Conservation (phyloP, 2,113 vertebrate species). For the Corythornis vintsioides region DNA sequence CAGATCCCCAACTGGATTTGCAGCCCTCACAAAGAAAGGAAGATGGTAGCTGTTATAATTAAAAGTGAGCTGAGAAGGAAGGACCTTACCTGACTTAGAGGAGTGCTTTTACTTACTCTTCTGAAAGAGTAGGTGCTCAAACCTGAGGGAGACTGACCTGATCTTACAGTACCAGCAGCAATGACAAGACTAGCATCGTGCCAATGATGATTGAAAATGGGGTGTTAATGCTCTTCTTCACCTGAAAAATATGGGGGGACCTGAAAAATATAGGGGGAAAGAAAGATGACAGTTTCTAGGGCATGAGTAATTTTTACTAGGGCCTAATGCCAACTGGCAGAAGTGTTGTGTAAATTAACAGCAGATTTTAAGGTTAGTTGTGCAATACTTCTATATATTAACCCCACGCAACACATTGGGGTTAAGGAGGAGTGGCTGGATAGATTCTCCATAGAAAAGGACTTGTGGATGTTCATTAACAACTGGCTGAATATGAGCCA, state of each 20-base stretch:
- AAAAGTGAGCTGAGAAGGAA: conserved; percentile 43
- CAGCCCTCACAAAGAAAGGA: conserved; percentile 37
- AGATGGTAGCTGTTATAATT: conserved; percentile 59
- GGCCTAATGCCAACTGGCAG: neutral
- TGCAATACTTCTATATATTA: neutral
- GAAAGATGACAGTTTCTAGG: neutral
- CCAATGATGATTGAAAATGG: neutral
- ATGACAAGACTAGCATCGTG: neutral
- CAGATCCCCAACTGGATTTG: conserved; percentile 48
- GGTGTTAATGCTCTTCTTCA: neutral
- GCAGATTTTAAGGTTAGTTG: neutral
- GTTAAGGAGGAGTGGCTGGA: neutral
- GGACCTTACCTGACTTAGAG: conserved; percentile 34
- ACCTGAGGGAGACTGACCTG: neutral
- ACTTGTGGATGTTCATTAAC: rapidly evolving
- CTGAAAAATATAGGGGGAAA: neutral
- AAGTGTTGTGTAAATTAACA: neutral
- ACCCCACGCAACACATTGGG: neutral
- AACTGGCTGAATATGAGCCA: rapidly evolving
- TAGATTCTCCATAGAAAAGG: neutral
- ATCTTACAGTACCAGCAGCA: conserved; percentile 8
- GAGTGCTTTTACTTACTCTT: conserved; percentile 45
- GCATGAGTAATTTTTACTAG: neutral
- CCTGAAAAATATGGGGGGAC: neutral
- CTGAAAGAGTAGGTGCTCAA: conserved; percentile 21